phyloP scores from a whole-genome alignment of 2,113 vertebrate genomes.

The Galbula dea region DNA sequence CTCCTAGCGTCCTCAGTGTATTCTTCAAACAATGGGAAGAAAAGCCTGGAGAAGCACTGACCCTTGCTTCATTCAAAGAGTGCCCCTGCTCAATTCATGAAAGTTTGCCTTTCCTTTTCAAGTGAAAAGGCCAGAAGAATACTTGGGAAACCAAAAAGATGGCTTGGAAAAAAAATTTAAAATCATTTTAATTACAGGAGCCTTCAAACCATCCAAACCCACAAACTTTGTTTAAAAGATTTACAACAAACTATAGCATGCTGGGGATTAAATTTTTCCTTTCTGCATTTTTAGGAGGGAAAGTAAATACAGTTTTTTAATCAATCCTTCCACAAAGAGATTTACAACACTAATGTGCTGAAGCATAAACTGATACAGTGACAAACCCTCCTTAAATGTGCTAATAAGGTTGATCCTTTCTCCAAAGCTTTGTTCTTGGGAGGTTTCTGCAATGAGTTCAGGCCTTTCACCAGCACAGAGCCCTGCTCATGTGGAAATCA shows the following conservation, averaged over 20 bases:
- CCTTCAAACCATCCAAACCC: background rate
- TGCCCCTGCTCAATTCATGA: constrained; percentile 55
- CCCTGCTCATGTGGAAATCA: constrained; percentile 59
- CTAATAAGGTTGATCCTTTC: constrained; percentile 65
- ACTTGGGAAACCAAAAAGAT: constrained; percentile 53
- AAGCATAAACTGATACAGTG: constrained; percentile 63
- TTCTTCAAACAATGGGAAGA: constrained; percentile 60
- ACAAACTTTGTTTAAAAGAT: constrained; percentile 29
- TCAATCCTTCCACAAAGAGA: constrained; percentile 20
- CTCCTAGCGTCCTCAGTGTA: constrained; percentile 53
- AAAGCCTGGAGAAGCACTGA: constrained; percentile 60
- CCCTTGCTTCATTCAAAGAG: constrained; percentile 42
- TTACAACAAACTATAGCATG: background rate
- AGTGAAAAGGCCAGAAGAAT: constrained; percentile 57
- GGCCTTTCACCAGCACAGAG: constrained; percentile 1
- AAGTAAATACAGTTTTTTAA: constrained; percentile 31
- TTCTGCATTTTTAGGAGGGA: background rate
- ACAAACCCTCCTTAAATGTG: constrained; percentile 60
- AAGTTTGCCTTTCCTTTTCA: constrained; percentile 60
- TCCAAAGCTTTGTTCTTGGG: constrained; percentile 46
- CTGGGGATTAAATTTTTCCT: background rate
- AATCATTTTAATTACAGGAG: constrained; percentile 10
- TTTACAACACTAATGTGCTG: constrained; percentile 31
- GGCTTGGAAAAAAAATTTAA: background rate
- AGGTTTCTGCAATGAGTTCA: constrained; percentile 59